Evolutionary conservation across 2,888 invertebrate species (phyloP).

Genomic region (Euplexia lucipara): DNA sequence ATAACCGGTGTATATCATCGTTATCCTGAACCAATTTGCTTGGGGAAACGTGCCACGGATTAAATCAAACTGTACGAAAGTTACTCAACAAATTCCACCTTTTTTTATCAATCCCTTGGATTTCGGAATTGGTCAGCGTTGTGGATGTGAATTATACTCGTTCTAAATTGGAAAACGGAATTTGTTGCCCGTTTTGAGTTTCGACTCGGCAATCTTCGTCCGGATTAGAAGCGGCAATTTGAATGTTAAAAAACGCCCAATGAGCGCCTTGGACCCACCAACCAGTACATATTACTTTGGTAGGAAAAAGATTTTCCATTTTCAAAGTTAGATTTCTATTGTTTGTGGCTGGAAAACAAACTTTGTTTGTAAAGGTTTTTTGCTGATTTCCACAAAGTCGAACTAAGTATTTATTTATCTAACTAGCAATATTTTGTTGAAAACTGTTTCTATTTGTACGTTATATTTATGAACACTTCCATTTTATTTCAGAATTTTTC

Average conservation of each 20-base stretch:
- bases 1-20: conserved; percentile 72
- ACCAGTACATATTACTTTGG: background rate
- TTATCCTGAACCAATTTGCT: conserved; percentile 74
- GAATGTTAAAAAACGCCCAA: conserved; percentile 3
- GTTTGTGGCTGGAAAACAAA: too few species aligned
- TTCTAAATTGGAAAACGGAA: conserved; percentile 60
- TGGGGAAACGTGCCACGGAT: conserved; percentile 68
- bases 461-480: too few species aligned
- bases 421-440: too few species aligned
- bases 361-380: too few species aligned
- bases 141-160: conserved; percentile 61
- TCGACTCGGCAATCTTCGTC: conserved; percentile 43
- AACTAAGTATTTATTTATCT: too few species aligned
- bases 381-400: too few species aligned
- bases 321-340: too few species aligned
- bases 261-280: background rate
- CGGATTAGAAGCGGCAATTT: conserved; percentile 32
- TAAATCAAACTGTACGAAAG: conserved; percentile 68
- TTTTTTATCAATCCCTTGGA: conserved; percentile 65
- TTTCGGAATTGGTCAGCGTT: conserved; percentile 61
- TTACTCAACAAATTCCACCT: conserved; percentile 62
- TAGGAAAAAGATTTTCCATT: too few species aligned
- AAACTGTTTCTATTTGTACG: too few species aligned
- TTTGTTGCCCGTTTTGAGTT: conserved; percentile 48
- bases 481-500: too few species aligned